Base-by-base conservation (phyloP, 2,113 vertebrate genomes). In the Prionailurus bengalensis region DNA sequence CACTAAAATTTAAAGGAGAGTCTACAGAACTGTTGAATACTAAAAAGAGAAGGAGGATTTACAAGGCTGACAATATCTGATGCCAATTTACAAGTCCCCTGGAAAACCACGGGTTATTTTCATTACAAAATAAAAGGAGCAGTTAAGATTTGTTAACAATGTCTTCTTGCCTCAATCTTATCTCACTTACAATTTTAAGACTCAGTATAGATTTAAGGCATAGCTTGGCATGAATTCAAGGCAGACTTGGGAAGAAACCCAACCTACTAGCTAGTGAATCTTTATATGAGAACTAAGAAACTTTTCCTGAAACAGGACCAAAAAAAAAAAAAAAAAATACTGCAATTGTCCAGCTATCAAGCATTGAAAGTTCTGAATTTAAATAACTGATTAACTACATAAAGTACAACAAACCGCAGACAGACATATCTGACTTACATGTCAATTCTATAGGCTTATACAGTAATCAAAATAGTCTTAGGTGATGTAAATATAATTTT, bases 41-140 rank as follows among this genome's bases (percentile, higher is more conserved):
- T 68, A 78, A 82, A 97, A 81, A 70, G 12, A 71, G 42, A 96
- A n/a, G n/a, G 68, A 82, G 4, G 19, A 93, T 93, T 96, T 91
- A 83, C 6, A 95, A 91, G 33, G 23, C 23, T 73, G 29, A 84
- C 27, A 97, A 76, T 66, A 94, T 82, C 78, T 95, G 17, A 71
- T 63, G 8, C 74, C 33, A 97, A 70, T 27, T 89, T 93, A 68
- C 3, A 89, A 92, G n/a, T n/a, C 73, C 78, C 85, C 55, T 95
- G 39, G 29, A 92, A 95, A 97, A 91, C 13, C 21, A 84, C 33
- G 63, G 4, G 45, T 86, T 91, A 93, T 19, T 95, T 82, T 55
- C 31, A 95, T 78, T 91, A 90, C 15, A 51, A 97, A 97, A 86
- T 89, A 93, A 96, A 93, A 97, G 74, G 13, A 96, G 25, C 9